Evolutionary conservation across 2,888 invertebrate genomes (phyloP), one percentile per base, ranked within the genome.

Genomic region (Glaucopsyche alexis): DNA sequence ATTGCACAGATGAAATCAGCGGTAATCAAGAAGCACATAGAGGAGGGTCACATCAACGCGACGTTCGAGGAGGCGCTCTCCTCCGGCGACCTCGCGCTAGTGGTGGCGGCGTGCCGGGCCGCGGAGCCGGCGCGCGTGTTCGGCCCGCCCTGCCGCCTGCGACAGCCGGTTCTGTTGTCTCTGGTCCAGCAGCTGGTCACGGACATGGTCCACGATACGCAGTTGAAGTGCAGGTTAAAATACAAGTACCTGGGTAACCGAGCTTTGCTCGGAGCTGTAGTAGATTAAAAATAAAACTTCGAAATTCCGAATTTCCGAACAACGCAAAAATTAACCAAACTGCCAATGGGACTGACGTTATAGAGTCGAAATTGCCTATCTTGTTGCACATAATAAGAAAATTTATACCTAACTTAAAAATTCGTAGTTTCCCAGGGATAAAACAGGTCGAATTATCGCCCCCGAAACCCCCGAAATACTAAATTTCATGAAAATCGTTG

Each of bases 161-260:
- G 95, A 75, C 98, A 98, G 85, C 96, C 96, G 73, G 97, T 98
- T 42, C 92, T 99, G 74, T 93, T 99, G 49, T 97, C 98, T 0
- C 94, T 99, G 47, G 96, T 99, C 76, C 98, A 99, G 84, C 99
- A 99, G 87, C 95, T 99, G 29, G 97, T 98, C 19, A 96, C 97
- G 0, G 98, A 99, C 84, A 95, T 99, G 91, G 94, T 94, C 76
- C 95, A 96, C 77, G 96, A 98, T 81, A 97, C 97, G 13, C 84
- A 83, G 71, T 82, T 91, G 16, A 90, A 91, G 73, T 90, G 90
- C 88, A 84, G 88, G 91, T 90, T 29, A 3, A 29, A 29, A 29
- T 29, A 29, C 29, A 42, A 40, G 40, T 40, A 40, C n/a, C 2
- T 52, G n/a, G n/a, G n/a, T n/a, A n/a, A n/a, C n/a, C n/a, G n/a